Percentiles rank a stretch among this genome's conserved stretches.
These are phyloP conservation scores for Rhyacichthys aspro DNA, from an alignment of 2,797 vertebrate genomes.

Conservation along the genomic window DNA sequence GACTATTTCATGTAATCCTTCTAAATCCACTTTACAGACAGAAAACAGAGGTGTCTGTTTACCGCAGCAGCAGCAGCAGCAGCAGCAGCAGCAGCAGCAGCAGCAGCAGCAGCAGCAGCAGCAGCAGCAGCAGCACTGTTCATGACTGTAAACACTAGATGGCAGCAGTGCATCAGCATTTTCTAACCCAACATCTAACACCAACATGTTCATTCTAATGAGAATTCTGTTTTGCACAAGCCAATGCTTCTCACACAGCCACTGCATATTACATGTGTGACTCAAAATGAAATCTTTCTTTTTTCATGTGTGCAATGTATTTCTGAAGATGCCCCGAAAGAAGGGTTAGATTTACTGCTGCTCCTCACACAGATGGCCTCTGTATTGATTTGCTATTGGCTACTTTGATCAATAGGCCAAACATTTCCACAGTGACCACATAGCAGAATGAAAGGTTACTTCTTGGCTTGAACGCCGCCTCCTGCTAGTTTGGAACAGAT, in stretches of 20 bases:
- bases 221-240: constrained; percentile 34
- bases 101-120: background rate
- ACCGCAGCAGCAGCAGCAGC: background rate
- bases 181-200: constrained; percentile 2
- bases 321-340: background rate
- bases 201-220: constrained; percentile 30
- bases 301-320: background rate
- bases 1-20: too few relatives aligned
- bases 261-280: constrained; percentile 10
- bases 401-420: constrained; percentile 31
- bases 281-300: background rate
- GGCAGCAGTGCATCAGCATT: constrained; percentile 64
- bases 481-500: constrained; percentile 65
- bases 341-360: background rate
- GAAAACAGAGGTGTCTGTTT: background rate
- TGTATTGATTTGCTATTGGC: constrained; percentile 40
- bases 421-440: constrained; percentile 48
- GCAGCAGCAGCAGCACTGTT: background rate
- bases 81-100: background rate
- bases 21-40: too few relatives aligned
- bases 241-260: constrained; percentile 1
- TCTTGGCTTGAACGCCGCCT: constrained; percentile 26
- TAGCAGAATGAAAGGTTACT: constrained; percentile 46
- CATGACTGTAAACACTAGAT: constrained; percentile 62
- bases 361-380: background rate